Conservation (phyloP, 2,797 vertebrate genomes). For the Alca torda region DNA sequence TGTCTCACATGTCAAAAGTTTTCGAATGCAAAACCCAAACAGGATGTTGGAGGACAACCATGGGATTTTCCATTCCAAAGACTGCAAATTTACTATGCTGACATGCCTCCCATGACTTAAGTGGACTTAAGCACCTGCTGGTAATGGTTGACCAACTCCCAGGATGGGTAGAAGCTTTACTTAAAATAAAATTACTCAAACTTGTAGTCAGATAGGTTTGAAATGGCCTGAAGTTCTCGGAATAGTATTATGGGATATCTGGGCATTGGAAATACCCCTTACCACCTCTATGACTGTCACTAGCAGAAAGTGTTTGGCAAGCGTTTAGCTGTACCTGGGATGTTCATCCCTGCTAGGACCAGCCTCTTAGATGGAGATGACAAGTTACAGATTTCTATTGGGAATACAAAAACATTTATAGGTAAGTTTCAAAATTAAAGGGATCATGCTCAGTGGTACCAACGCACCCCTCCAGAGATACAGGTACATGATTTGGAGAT, state of each 20-base stretch:
- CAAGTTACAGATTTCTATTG: neutral
- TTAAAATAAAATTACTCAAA: neutral
- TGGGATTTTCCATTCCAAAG: too few species aligned
- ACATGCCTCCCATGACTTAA: neutral
- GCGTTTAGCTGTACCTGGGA: neutral
- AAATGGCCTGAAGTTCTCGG: neutral
- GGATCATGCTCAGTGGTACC: neutral
- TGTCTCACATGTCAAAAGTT: neutral
- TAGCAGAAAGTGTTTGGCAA: neutral
- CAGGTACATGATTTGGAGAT: neutral
- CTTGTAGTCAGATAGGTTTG: neutral
- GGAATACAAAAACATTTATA: neutral
- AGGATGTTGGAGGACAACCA: neutral
- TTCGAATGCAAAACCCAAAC: neutral
- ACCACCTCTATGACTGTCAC: neutral
- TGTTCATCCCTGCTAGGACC: neutral
- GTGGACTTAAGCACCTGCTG: neutral
- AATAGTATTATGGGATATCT: neutral
- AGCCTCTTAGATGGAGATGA: neutral
- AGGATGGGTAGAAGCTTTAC: neutral
- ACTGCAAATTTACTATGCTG: neutral
- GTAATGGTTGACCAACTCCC: neutral
- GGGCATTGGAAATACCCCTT: neutral
- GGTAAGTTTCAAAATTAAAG: neutral
- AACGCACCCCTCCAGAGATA: neutral